Evolutionary conservation across 2,797 vertebrate genomes (phyloP).

Genomic region (Gila robusta): DNA sequence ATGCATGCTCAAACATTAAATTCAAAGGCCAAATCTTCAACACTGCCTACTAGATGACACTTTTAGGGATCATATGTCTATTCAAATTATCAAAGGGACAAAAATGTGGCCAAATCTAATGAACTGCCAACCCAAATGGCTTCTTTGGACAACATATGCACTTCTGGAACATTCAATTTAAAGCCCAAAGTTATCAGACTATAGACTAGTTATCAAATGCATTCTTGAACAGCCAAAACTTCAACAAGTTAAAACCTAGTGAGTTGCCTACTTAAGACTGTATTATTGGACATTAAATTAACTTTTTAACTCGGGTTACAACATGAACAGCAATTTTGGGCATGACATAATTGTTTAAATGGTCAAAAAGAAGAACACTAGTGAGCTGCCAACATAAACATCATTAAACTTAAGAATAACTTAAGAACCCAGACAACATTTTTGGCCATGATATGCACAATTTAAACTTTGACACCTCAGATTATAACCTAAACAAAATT

Average conservation of each 20-base stretch:
- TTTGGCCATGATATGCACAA: too few relatives aligned
- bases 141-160: neutral
- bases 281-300: neutral
- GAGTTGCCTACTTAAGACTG: neutral
- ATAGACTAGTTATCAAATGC: too few relatives aligned
- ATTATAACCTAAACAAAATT: neutral
- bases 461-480: neutral
- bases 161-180: neutral
- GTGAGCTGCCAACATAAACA: neutral
- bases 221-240: neutral
- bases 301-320: neutral
- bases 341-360: neutral
- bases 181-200: neutral
- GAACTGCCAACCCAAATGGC: neutral
- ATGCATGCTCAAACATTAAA: neutral
- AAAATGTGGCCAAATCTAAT: neutral
- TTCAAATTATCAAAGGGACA: neutral
- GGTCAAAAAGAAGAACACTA: neutral
- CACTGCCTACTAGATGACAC: neutral
- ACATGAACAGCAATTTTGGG: neutral
- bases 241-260: neutral
- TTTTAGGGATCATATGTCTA: neutral
- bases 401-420: neutral
- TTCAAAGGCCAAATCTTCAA: neutral
- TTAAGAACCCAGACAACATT: neutral